Percentiles rank a stretch among this genome's conserved stretches.
These are phyloP conservation scores for Spilogale gracilis DNA, from an alignment of 2,113 vertebrate species.

Conservation along the genomic window DNA sequence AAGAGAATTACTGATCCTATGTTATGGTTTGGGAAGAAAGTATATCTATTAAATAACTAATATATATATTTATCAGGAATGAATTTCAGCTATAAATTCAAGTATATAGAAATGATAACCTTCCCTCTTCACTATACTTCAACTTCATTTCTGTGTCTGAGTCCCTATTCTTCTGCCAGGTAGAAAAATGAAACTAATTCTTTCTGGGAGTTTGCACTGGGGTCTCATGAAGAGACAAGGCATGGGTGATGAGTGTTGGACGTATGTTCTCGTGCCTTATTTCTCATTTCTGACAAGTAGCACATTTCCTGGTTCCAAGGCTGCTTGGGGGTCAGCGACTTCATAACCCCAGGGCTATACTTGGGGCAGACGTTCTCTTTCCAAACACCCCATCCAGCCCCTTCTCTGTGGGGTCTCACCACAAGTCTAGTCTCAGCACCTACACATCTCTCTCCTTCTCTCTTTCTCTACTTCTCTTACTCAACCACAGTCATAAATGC, in stretches of 20 bases:
- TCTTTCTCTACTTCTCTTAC: neutral
- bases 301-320: neutral
- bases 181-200: neutral
- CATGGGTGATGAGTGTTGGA: too few relatives aligned
- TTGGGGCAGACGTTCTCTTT: neutral
- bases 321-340: neutral
- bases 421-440: neutral
- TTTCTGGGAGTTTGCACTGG: neutral
- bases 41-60: neutral
- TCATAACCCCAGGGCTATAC: neutral
- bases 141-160: neutral
- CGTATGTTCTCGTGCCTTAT: neutral
- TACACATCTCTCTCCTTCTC: too few relatives aligned
- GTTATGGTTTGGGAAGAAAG: neutral
- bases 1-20: neutral
- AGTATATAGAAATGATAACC: neutral
- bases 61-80: neutral
- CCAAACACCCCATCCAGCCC: rapidly evolving
- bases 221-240: neutral
- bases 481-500: neutral
- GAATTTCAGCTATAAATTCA: neutral
- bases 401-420: neutral
- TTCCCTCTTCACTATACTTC: neutral
- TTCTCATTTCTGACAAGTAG: neutral
- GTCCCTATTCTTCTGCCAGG: neutral